phyloP scores from a whole-genome alignment of 2,113 vertebrate genomes.

The Burhinus oedicnemus region DNA sequence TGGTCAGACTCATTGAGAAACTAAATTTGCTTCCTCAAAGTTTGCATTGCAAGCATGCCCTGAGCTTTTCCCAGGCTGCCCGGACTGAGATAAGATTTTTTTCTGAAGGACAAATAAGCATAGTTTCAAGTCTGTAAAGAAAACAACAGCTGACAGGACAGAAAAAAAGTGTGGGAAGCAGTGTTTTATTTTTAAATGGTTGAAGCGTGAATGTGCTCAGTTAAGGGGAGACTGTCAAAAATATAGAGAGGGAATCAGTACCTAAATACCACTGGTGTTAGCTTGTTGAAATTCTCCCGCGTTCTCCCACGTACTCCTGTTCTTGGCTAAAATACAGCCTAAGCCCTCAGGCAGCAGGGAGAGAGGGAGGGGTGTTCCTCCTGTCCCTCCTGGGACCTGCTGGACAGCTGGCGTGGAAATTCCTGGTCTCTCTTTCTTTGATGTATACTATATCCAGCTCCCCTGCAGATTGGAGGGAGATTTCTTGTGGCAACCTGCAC shows the following conservation, averaged over 20 bases:
- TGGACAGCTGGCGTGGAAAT: neutral
- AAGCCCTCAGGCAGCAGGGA: neutral
- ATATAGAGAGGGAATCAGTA: neutral
- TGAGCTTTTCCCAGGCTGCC: slow-evolving; percentile 3
- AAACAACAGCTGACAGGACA: neutral
- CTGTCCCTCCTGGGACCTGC: neutral
- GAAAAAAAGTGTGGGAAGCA: neutral
- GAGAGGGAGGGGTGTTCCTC: neutral
- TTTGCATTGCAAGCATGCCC: neutral
- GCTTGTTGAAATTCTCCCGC: neutral
- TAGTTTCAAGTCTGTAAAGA: neutral
- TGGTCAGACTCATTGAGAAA: neutral
- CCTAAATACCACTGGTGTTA: neutral
- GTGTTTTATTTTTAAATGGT: neutral
- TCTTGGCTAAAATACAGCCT: neutral
- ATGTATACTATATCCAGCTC: neutral
- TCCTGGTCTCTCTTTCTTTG: neutral
- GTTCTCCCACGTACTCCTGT: neutral
- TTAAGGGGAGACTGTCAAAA: neutral
- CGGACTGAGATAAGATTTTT: neutral
- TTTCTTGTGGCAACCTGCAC: neutral
- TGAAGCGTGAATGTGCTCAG: neutral
- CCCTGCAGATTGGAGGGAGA: neutral
- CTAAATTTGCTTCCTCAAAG: slow-evolving; percentile 2
- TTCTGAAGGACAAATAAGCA: neutral